These are phyloP conservation scores for Corythaeola cristata DNA, from an alignment of 2,113 vertebrate genomes.

Conservation along the genomic window DNA sequence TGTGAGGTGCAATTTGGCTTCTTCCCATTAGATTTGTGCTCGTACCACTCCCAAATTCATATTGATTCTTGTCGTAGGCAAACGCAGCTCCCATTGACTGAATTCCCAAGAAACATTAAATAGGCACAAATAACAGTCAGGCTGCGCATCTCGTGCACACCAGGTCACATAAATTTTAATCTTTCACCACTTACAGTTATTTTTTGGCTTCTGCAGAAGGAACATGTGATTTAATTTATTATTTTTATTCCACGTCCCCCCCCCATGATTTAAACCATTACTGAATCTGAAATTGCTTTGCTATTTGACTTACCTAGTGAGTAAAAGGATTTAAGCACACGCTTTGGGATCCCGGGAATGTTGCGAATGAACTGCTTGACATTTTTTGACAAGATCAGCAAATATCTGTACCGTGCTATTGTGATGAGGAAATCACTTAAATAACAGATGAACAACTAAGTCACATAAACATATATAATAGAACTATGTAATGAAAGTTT, in stretches of 20 bases:
- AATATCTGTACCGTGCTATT: conserved; percentile 51
- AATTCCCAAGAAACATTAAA: neutral
- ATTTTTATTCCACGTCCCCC: no score
- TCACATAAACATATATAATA: conserved; percentile 56
- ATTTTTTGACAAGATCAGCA: conserved; percentile 62
- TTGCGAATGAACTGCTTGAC: conserved; percentile 15
- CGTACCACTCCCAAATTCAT: neutral
- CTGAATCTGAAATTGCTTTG: neutral
- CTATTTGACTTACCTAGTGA: conserved; percentile 11
- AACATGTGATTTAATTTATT: rapidly evolving
- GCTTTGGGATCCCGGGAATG: conserved; percentile 1
- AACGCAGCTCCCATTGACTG: neutral
- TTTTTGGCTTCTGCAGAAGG: neutral
- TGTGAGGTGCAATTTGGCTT: neutral
- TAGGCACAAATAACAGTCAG: neutral
- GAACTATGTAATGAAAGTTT: conserved; percentile 71
- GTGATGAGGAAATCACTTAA: conserved; percentile 65
- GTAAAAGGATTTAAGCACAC: neutral
- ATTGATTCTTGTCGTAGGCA: neutral
- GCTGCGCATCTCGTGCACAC: neutral
- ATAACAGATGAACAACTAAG: conserved; percentile 66
- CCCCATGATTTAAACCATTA: neutral
- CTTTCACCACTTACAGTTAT: rapidly evolving
- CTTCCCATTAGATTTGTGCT: neutral
- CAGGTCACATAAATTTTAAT: neutral